Conservation (phyloP, 2,888 invertebrate genomes). For the Syrista parreyssii region DNA sequence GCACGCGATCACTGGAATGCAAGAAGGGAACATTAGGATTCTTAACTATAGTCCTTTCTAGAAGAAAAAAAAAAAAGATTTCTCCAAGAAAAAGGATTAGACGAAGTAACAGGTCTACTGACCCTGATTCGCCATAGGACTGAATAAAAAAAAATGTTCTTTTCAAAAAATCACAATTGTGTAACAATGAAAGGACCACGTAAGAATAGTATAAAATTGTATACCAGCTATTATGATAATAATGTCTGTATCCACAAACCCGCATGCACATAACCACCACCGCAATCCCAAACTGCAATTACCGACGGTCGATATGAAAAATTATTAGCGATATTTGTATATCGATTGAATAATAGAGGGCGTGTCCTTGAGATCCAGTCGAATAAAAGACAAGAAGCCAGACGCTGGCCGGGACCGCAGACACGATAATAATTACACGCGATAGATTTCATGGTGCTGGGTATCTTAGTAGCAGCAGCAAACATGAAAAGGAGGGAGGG, state of each 20-base stretch:
- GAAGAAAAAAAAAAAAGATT: neutral
- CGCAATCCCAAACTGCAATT: neutral
- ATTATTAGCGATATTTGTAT: neutral
- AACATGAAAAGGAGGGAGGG: neutral
- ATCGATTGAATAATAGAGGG: neutral
- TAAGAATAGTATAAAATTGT: neutral
- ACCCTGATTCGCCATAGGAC: neutral
- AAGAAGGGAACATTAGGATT: neutral
- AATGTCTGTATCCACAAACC: neutral
- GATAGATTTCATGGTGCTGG: neutral
- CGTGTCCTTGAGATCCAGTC: neutral
- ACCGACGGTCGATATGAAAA: neutral
- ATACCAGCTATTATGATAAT: too few relatives aligned
- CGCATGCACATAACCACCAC: neutral
- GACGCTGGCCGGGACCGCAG: neutral
- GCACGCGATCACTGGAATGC: constrained; percentile 1
- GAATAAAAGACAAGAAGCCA: neutral
- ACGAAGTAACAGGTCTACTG: neutral
- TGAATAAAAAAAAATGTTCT: neutral
- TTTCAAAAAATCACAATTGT: neutral
- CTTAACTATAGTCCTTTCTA: neutral
- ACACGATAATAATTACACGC: neutral
- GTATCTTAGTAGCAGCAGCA: neutral
- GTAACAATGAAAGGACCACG: neutral
- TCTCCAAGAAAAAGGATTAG: neutral